Evolutionary conservation across 2,797 vertebrate species (phyloP).

Genomic region (Onychomys leucogaster): DNA sequence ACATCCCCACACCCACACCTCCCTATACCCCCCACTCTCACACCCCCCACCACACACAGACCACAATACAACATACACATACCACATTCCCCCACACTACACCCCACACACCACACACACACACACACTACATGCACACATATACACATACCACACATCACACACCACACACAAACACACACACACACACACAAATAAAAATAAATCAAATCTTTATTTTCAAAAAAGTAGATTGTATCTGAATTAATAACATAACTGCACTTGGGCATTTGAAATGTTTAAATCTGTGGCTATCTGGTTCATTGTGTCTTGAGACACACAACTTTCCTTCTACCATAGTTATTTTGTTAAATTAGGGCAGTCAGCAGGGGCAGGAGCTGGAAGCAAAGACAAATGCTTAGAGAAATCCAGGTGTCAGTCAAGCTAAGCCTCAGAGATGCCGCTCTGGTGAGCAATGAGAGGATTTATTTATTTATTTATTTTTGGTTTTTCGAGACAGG

Average conservation of each 20-base stretch:
- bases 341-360: constrained; percentile 20
- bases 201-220: not conserved
- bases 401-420: not conserved
- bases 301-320: not conserved
- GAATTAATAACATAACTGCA: not conserved
- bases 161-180: not conserved
- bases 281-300: not conserved
- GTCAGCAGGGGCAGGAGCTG: not conserved
- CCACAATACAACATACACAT: too few species aligned
- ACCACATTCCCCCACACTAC: too few species aligned
- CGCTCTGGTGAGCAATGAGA: not conserved
- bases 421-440: not conserved
- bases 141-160: too few species aligned
- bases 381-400: not conserved
- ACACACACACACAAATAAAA: not conserved
- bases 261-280: not conserved
- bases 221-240: not conserved
- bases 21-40: too few species aligned
- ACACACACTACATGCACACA: not conserved
- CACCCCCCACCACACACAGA: not conserved
- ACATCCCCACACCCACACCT: too few species aligned
- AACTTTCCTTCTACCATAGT: not conserved
- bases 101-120: too few species aligned
- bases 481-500: too few species aligned
- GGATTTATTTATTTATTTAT: too few species aligned